Evolutionary conservation across 2,113 vertebrate species (phyloP).

Genomic region (Engystomops pustulosus): DNA sequence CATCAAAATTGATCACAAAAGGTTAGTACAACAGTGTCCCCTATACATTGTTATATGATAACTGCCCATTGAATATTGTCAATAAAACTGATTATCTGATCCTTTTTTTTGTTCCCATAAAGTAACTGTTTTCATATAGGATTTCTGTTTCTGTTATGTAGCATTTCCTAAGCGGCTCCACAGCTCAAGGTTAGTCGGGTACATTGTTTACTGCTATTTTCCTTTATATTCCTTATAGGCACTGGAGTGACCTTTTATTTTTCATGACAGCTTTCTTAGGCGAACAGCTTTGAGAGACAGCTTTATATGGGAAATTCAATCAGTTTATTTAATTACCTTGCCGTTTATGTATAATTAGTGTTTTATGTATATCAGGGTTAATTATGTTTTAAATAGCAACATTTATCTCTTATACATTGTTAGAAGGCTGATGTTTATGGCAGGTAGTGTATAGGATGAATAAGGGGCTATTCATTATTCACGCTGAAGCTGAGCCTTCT

Average conservation of each 20-base stretch:
- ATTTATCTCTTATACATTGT: not conserved
- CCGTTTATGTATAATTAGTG: not conserved
- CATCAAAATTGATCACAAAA: too few species aligned
- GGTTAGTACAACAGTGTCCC: too few species aligned
- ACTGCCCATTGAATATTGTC: not conserved
- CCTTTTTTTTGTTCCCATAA: not conserved
- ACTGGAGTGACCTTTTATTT: not conserved
- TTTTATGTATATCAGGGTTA: constrained; percentile 10
- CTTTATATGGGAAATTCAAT: not conserved
- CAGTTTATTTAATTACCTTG: not conserved
- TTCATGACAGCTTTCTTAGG: not conserved
- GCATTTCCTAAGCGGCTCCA: not conserved
- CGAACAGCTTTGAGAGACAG: not conserved
- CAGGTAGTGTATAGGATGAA: not conserved
- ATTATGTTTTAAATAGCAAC: not conserved
- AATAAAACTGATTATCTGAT: too few species aligned
- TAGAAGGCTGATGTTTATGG: not conserved
- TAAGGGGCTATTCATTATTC: not conserved
- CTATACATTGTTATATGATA: not conserved
- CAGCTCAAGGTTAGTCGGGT: not conserved
- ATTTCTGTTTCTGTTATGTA: not conserved
- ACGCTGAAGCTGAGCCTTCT: not conserved
- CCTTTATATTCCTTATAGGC: not conserved
- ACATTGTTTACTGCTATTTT: not conserved
- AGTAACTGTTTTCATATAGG: not conserved